Percentiles rank a stretch among this genome's conserved stretches.
Conservation (phyloP, 1,140 invertebrate genomes). For the Palaemon carinicauda region DNA sequence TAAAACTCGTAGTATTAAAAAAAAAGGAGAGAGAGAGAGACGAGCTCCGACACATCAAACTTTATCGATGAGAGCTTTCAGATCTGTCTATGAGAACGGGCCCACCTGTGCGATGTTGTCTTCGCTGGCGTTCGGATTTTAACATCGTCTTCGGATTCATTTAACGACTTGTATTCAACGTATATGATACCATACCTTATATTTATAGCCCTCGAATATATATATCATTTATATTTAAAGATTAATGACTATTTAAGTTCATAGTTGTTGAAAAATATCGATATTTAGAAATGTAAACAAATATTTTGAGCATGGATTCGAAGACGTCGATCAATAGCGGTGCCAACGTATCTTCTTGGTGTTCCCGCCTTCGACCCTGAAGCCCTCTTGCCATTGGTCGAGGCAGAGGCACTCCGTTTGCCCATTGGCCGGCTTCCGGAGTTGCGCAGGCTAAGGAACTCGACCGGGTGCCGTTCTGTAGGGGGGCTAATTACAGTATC, state of each 20-base stretch:
- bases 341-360: constrained; percentile 51
- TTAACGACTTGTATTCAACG: not conserved
- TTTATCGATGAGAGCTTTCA: constrained; percentile 43
- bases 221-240: too few species aligned
- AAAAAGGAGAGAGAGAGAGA: too few species aligned
- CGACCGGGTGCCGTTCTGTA: constrained; percentile 25
- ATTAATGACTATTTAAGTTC: too few species aligned
- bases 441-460: constrained; percentile 16
- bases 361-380: constrained; percentile 42
- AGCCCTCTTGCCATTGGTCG: constrained; percentile 42
- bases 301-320: constrained; percentile 6
- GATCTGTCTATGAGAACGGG: constrained; percentile 33
- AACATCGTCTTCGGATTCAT: not conserved
- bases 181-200: too few species aligned
- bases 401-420: not conserved
- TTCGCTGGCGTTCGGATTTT: not conserved
- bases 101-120: constrained; percentile 38
- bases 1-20: not conserved
- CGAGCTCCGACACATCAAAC: constrained; percentile 5
- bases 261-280: too few species aligned
- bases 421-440: constrained; percentile 20
- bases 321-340: constrained; percentile 45
- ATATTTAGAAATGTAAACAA: not conserved
- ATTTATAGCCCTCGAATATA: too few species aligned
- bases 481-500: constrained; percentile 53